Evolutionary conservation across 1,140 invertebrate species (phyloP).

Genomic region (Dufourea novaeangliae): DNA sequence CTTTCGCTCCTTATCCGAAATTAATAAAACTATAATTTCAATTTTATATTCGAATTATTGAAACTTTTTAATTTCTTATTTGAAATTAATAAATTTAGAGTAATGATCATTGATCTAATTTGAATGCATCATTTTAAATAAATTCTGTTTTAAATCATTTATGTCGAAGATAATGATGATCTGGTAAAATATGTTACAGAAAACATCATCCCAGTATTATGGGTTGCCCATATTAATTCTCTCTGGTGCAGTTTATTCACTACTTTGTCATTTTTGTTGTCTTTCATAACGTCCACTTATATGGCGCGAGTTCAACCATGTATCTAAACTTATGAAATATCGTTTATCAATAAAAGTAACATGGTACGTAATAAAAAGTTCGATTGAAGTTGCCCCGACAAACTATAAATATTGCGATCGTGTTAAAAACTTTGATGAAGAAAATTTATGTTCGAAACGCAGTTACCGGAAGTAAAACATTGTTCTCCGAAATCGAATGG

Average conservation of each 20-base stretch:
- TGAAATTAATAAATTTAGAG: too few species aligned
- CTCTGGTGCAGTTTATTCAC: neutral
- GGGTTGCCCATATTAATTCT: neutral
- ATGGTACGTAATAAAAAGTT: neutral
- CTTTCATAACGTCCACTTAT: neutral
- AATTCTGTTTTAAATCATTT: too few species aligned
- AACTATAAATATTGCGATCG: conserved; percentile 7
- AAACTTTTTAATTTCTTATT: too few species aligned
- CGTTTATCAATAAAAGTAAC: conserved; percentile 19
- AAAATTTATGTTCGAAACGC: conserved; percentile 1
- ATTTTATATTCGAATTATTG: too few species aligned
- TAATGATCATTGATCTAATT: too few species aligned
- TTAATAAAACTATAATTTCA: too few species aligned
- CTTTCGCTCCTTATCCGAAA: too few species aligned
- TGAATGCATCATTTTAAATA: too few species aligned
- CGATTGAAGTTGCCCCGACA: neutral
- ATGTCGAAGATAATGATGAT: too few species aligned
- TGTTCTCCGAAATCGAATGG: neutral
- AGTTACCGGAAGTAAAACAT: conserved; percentile 4
- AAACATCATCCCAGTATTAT: too few species aligned
- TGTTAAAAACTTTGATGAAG: conserved; percentile 3
- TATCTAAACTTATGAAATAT: conserved; percentile 6
- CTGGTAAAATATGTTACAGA: too few species aligned
- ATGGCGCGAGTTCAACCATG: neutral
- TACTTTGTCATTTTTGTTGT: neutral